phyloP scores from a whole-genome alignment of 2,888 invertebrate genomes.

The Parelbella ahira region DNA sequence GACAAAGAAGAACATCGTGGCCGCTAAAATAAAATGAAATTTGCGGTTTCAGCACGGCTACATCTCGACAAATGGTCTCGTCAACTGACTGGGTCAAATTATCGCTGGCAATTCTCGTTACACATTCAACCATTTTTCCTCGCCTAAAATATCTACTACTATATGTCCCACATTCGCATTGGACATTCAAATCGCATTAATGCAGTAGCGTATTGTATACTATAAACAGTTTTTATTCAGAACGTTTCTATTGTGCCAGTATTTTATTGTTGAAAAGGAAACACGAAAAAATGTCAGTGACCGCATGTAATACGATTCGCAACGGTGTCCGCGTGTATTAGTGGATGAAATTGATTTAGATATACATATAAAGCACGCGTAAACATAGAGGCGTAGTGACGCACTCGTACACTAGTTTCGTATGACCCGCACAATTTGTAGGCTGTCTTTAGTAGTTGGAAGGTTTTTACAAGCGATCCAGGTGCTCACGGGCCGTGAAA shows the following conservation, averaged over 20 bases:
- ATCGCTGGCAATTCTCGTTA: conserved; percentile 24
- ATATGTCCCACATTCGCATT: conserved; percentile 6
- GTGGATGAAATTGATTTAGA: conserved; percentile 66
- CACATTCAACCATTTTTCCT: conserved; percentile 27
- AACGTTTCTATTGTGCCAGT: conserved; percentile 27
- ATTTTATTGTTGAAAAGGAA: conserved; percentile 50
- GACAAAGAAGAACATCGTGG: conserved; percentile 53
- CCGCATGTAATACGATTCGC: conserved; percentile 67
- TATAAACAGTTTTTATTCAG: conserved; percentile 17
- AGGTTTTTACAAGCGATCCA: conserved; percentile 29
- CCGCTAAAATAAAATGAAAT: conserved; percentile 51
- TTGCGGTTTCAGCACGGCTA: conserved; percentile 54
- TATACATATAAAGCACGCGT: conserved; percentile 9
- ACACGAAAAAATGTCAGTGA: conserved; percentile 67
- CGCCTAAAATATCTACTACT: background rate
- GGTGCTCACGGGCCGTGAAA: conserved; percentile 43
- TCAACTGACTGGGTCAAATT: conserved; percentile 21
- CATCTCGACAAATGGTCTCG: conserved; percentile 43
- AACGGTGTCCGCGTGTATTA: conserved; percentile 61
- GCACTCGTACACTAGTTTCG: conserved; percentile 30
- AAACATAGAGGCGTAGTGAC: conserved; percentile 37
- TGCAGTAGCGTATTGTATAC: conserved; percentile 20
- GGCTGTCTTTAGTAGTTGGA: conserved; percentile 30
- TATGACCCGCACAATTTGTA: conserved; percentile 34
- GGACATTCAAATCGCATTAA: conserved; percentile 4